Percentiles rank a stretch among this genome's conserved stretches.
These are phyloP conservation scores for Drosophila mettleri DNA, from an alignment of 2,888 invertebrate genomes.

Conservation along the genomic window DNA sequence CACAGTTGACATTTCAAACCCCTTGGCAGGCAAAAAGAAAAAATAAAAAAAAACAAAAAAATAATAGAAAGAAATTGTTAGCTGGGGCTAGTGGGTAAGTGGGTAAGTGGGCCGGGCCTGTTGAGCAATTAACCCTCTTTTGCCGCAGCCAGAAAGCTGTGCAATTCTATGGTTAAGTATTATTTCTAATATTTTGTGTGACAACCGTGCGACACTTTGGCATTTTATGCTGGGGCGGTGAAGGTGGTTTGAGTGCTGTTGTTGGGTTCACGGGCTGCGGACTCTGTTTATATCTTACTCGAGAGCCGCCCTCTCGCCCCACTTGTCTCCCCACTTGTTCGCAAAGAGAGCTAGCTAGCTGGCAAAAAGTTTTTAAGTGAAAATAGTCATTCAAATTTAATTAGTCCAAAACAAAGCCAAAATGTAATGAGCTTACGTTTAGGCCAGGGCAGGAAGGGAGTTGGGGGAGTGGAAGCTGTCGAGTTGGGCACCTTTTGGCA, in stretches of 20 bases:
- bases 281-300: conserved; percentile 77
- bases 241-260: conserved; percentile 21
- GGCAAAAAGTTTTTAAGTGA: conserved; percentile 80
- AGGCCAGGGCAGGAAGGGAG: conserved; percentile 22
- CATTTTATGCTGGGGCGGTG: conserved; percentile 52
- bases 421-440: conserved; percentile 81
- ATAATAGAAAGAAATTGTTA: conserved; percentile 23
- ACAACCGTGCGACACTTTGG: conserved; percentile 80
- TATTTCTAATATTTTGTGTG: conserved; percentile 82
- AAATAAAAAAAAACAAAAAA: conserved; percentile 15
- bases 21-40: conserved; percentile 15
- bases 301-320: conserved; percentile 61
- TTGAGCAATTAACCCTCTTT: conserved; percentile 66
- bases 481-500: conserved; percentile 61
- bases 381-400: conserved; percentile 82
- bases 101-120: neutral
- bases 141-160: conserved; percentile 57
- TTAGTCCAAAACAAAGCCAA: conserved; percentile 81
- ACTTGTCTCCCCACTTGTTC: neutral
- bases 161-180: conserved; percentile 81
- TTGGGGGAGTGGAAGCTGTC: conserved; percentile 1
- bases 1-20: conserved; percentile 62
- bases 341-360: conserved; percentile 17
- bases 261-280: conserved; percentile 21
- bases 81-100: conserved; percentile 6